Percentiles rank a stretch among this genome's conserved stretches.
Evolutionary conservation across 2,888 invertebrate species (phyloP).

Genomic region (Salticus scenicus): DNA sequence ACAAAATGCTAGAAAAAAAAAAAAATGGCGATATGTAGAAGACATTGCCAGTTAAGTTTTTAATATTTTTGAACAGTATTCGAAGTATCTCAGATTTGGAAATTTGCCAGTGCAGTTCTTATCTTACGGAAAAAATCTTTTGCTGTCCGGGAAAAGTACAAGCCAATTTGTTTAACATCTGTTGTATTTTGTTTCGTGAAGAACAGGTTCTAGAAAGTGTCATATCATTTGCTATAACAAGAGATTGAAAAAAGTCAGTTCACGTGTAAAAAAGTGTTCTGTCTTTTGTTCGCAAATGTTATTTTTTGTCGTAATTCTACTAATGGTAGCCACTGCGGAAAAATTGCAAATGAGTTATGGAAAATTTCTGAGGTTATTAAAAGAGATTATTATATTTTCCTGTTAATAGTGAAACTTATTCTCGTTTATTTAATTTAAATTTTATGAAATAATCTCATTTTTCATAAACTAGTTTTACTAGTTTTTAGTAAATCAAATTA

Average conservation of each 20-base stretch:
- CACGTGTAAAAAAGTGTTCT: neutral
- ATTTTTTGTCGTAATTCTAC: neutral
- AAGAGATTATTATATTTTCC: no score
- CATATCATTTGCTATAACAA: neutral
- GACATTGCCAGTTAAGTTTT: neutral
- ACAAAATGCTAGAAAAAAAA: neutral
- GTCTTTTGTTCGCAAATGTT: neutral
- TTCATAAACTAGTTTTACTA: no score
- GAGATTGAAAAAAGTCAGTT: neutral
- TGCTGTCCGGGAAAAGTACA: constrained; percentile 6
- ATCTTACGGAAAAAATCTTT: neutral
- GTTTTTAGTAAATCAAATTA: no score
- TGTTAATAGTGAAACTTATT: no score
- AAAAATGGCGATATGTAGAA: neutral
- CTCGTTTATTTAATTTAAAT: no score
- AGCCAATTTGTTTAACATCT: constrained; percentile 19
- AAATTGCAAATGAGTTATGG: no score
- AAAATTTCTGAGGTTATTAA: no score
- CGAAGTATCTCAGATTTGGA: neutral
- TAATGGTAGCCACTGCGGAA: no score
- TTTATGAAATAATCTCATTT: no score
- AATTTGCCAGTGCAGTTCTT: neutral
- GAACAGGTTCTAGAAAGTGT: constrained; percentile 12
- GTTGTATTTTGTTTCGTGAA: constrained; percentile 4
- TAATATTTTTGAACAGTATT: neutral